Evolutionary conservation across 2,797 vertebrate genomes (phyloP).

Genomic region (Melanotaenia trifasciata): DNA sequence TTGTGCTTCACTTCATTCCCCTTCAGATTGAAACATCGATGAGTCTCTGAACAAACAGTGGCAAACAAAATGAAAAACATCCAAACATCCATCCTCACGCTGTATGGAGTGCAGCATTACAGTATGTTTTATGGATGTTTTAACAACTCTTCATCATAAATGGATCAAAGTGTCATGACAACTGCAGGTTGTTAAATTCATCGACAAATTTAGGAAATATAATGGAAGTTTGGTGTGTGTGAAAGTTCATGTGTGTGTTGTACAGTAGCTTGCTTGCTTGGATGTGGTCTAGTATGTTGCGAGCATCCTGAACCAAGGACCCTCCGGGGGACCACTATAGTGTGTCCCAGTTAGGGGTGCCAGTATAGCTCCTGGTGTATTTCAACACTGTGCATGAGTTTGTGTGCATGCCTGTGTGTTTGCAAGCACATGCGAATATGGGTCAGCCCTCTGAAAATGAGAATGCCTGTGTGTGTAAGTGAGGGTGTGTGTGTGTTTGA

Average conservation of each 20-base stretch:
- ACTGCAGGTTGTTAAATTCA: slow-evolving; percentile 25
- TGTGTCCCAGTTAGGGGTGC: slow-evolving; percentile 81
- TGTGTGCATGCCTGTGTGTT: slow-evolving; percentile 19
- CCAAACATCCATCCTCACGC: slow-evolving; percentile 22
- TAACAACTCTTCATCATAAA: slow-evolving; percentile 40
- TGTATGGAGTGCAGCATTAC: not conserved
- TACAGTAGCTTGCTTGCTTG: slow-evolving; percentile 52
- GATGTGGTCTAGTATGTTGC: slow-evolving; percentile 61
- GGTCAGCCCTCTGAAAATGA: slow-evolving; percentile 66
- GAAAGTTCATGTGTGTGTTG: slow-evolving; percentile 33
- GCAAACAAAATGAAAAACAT: slow-evolving; percentile 40
- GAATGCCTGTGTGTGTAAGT: slow-evolving; percentile 16
- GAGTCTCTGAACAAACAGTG: slow-evolving; percentile 22
- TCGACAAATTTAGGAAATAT: slow-evolving; percentile 28
- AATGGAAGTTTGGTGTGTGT: slow-evolving; percentile 40
- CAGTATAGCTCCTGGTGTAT: slow-evolving; percentile 75
- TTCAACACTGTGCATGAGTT: slow-evolving; percentile 52
- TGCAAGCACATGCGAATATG: slow-evolving; percentile 55
- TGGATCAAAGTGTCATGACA: slow-evolving; percentile 41
- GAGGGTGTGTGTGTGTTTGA: slow-evolving; percentile 16
- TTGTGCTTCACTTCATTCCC: slow-evolving; percentile 43
- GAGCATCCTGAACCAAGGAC: slow-evolving; percentile 68
- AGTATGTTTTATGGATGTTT: slow-evolving; percentile 29
- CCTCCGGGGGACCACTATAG: slow-evolving; percentile 69
- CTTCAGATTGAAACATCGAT: slow-evolving; percentile 40